Percentiles rank a stretch among this genome's conserved stretches.
These are phyloP conservation scores for Linyphia triangularis DNA, from an alignment of 2,888 invertebrate genomes.

Conservation along the genomic window DNA sequence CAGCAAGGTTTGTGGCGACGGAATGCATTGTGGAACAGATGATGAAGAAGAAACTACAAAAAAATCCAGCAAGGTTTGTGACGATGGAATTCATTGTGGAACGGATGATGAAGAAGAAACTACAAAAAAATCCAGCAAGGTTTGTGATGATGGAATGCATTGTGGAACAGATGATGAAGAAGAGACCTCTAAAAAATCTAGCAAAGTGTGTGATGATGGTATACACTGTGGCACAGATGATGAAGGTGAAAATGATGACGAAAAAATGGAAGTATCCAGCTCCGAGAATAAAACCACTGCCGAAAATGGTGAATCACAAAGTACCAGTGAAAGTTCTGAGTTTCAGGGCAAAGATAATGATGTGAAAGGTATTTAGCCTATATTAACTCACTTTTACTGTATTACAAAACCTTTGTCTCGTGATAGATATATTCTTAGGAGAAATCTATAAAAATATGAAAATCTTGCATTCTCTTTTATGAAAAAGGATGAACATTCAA, in stretches of 20 bases:
- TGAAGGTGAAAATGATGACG: slow-evolving; percentile 35
- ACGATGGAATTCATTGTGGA: slow-evolving; percentile 71
- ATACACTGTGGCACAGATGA: slow-evolving; percentile 53
- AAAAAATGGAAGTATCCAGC: slow-evolving; percentile 2
- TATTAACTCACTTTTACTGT: too few species aligned
- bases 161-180: slow-evolving; percentile 58
- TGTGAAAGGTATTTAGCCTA: not conserved
- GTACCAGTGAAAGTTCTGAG: not conserved
- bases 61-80: slow-evolving; percentile 32
- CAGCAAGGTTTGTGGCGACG: slow-evolving; percentile 59
- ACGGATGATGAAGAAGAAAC: slow-evolving; percentile 54
- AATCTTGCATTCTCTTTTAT: not conserved
- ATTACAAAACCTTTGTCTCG: too few species aligned
- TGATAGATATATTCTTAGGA: too few species aligned
- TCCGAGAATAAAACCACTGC: not conserved
- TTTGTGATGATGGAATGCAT: slow-evolving; percentile 65
- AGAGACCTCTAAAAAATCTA: not conserved
- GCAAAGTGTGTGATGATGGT: slow-evolving; percentile 23
- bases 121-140: not conserved
- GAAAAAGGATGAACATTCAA: not conserved
- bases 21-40: slow-evolving; percentile 67
- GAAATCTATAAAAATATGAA: too few species aligned
- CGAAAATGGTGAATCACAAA: not conserved
- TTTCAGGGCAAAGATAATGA: not conserved
- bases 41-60: slow-evolving; percentile 35